phyloP scores from a whole-genome alignment of 2,888 invertebrate species.

The Thumatha senex region DNA sequence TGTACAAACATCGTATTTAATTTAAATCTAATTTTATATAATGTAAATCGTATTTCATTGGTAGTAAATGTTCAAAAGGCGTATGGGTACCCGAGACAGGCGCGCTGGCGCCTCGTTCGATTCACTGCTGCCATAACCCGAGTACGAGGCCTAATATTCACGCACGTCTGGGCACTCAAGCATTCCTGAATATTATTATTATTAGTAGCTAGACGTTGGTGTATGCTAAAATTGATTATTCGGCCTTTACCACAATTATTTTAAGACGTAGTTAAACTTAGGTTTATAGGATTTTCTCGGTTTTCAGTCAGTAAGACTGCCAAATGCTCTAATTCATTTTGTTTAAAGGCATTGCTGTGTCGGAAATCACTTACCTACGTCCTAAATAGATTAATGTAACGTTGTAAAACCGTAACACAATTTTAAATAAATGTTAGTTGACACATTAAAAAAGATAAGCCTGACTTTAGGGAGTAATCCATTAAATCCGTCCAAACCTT shows the following conservation, averaged over 20 bases:
- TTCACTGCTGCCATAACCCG: not conserved
- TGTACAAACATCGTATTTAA: too few species aligned
- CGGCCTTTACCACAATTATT: not conserved
- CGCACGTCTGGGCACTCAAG: not conserved
- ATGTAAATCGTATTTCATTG: too few species aligned
- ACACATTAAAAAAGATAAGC: too few species aligned
- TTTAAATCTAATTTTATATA: too few species aligned
- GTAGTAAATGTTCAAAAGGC: too few species aligned
- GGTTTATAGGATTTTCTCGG: conserved; percentile 2
- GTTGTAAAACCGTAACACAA: too few species aligned
- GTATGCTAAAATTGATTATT: conserved; percentile 2
- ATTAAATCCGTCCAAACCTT: too few species aligned
- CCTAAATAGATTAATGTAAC: too few species aligned
- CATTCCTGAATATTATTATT: not conserved
- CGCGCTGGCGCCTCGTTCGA: not conserved
- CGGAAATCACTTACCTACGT: not conserved
- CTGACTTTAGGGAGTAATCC: too few species aligned
- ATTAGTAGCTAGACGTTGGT: conserved; percentile 3
- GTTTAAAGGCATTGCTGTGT: not conserved
- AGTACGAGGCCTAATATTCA: not conserved
- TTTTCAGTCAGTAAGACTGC: not conserved
- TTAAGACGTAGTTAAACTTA: not conserved
- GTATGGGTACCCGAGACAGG: too few species aligned
- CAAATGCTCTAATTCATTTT: conserved; percentile 3
- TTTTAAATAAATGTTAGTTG: too few species aligned